A percentile compares a stretch with the other conserved stretches of the same genome.
Conservation (phyloP, 2,797 vertebrate genomes). For the Manis pentadactyla region DNA sequence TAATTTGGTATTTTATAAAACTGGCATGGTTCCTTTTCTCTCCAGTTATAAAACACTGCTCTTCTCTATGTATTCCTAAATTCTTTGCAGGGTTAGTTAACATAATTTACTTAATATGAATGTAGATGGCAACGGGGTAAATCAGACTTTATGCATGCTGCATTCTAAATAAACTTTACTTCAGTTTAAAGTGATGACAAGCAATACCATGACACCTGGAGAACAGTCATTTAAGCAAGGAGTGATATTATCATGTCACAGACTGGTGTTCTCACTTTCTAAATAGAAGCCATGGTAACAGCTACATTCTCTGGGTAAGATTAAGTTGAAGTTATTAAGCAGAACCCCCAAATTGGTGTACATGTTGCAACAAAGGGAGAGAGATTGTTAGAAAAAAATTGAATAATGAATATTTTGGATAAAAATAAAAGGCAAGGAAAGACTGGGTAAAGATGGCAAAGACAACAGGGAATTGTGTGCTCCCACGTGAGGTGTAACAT, state of each 20-base stretch:
- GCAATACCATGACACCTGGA: neutral
- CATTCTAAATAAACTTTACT: neutral
- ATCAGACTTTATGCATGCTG: neutral
- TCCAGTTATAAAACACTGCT: neutral
- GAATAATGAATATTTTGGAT: neutral
- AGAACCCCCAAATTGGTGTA: neutral
- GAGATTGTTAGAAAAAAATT: neutral
- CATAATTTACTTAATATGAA: neutral
- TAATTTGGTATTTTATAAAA: conserved; percentile 47
- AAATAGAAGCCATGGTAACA: neutral
- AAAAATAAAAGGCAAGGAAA: neutral
- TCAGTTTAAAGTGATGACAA: neutral
- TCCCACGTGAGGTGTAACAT: neutral
- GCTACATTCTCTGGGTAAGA: neutral
- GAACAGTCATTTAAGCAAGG: neutral
- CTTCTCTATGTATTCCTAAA: neutral
- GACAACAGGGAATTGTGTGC: neutral
- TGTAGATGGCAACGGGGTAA: neutral
- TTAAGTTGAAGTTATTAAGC: neutral
- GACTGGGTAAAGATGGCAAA: neutral
- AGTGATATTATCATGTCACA: accelerated
- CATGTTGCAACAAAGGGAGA: neutral
- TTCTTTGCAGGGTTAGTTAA: conserved; percentile 2
- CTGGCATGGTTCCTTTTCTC: neutral
- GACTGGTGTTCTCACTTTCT: neutral